These are phyloP conservation scores for Druon quercuslanigerum DNA, from an alignment of 1,140 invertebrate species.

Conservation along the genomic window DNA sequence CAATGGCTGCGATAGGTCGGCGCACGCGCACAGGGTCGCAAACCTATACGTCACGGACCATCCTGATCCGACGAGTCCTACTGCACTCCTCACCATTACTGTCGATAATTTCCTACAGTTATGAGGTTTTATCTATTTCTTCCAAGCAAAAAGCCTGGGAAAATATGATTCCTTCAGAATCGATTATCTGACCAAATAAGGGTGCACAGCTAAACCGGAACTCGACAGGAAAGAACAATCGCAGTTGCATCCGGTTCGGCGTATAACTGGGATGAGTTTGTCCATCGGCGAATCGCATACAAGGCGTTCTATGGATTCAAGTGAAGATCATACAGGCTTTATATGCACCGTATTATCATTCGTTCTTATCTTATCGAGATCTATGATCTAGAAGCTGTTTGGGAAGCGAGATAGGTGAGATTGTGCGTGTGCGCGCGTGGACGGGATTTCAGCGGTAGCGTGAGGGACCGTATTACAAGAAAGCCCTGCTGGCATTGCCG, in stretches of 20 bases:
- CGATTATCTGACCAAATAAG: background rate
- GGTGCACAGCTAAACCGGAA: background rate
- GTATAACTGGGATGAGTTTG: slow-evolving; percentile 36
- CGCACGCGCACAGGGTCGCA: no score
- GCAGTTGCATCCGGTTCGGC: slow-evolving; percentile 35
- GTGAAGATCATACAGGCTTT: slow-evolving; percentile 47
- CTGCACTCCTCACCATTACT: no score
- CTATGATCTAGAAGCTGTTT: slow-evolving; percentile 57
- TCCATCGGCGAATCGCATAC: slow-evolving; percentile 45
- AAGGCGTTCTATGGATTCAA: slow-evolving; percentile 42
- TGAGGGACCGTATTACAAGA: slow-evolving; percentile 35
- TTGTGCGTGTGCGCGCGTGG: slow-evolving; percentile 35
- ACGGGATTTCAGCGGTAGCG: slow-evolving; percentile 36
- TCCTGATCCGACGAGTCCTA: no score
- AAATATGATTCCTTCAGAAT: no score
- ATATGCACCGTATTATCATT: slow-evolving; percentile 51
- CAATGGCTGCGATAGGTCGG: no score
- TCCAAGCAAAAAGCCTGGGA: no score
- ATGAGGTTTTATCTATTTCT: no score
- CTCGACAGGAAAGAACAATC: slow-evolving; percentile 15
- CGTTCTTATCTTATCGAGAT: slow-evolving; percentile 54
- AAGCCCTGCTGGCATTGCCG: slow-evolving; percentile 36
- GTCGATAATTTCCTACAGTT: no score
- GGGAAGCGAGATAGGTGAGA: slow-evolving; percentile 43
- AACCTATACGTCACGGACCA: no score